Evolutionary conservation across 1,140 invertebrate species (phyloP), one percentile per base, ranked within the genome.

Genomic region (Andrena cerasifolii): DNA sequence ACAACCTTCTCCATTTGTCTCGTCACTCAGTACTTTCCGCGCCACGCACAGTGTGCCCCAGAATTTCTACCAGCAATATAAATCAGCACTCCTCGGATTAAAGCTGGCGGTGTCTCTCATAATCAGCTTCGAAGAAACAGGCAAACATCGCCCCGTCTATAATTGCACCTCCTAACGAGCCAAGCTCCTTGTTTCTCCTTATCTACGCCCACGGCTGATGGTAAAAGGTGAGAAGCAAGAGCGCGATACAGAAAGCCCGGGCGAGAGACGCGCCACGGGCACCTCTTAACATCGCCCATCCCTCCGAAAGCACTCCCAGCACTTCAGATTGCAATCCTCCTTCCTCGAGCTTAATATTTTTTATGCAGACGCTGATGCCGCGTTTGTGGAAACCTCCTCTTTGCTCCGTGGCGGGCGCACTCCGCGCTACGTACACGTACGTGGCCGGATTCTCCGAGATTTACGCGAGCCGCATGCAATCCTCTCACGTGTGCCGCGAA

Each of bases 401-500:
- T 6, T 36, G 31, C 8, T 70, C 36, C 36, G 36, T 10, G 4
- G 3, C 36, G 36, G 10, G 10, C 10, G 10, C 10, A 40, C 36
- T 40, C 4, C 56, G 53, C 54, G 18, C 26, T 14, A 21, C 31
- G 33, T 31, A 14, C 24, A 53, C 49, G 21, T n/a, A 24, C 12
- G 21, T 3, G 21, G 10, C 33, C 7, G 21, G 61, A 54, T 62
- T 54, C 72, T 21, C 53, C 43, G 53, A 14, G 51, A 45, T 80
- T 82, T 80, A 59, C 53, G 18, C 54, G 45, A 10, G 66, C 59
- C 21, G 45, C 49, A 28, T 26, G 53, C 80, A 80, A 82, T 82
- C 78, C 65, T 43, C 74, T 82, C 72, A 80, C 68, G 40, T 80
- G 59, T 62, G 24, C 49, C 72, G 45, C 36, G 36, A 40, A 80